Evolutionary conservation across 2,797 vertebrate species (phyloP).

Genomic region (Microctenopoma lineatum): DNA sequence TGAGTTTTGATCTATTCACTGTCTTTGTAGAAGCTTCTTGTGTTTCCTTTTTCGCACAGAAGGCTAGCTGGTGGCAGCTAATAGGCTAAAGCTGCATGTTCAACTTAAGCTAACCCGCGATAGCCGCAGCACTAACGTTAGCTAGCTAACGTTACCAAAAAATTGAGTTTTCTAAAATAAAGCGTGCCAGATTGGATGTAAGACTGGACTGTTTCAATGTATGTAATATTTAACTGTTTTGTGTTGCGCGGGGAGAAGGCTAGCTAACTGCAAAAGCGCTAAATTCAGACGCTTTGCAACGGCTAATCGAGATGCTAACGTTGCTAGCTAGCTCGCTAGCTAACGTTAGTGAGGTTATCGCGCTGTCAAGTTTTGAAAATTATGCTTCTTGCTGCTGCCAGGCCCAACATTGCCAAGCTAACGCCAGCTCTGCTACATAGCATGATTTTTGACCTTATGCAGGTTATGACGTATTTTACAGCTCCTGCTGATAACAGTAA

Average conservation of each 20-base stretch:
- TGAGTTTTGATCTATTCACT: conserved; percentile 9
- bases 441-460: conserved; percentile 32
- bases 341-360: conserved; percentile 56
- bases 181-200: not conserved
- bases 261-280: not conserved
- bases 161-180: conserved; percentile 26
- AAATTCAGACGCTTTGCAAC: conserved; percentile 15
- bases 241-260: rapidly evolving
- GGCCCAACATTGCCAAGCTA: conserved; percentile 63
- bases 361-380: conserved; percentile 71
- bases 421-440: conserved; percentile 26
- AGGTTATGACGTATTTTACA: conserved; percentile 5
- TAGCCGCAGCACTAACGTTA: conserved; percentile 55
- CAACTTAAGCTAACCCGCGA: conserved; percentile 72
- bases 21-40: conserved; percentile 24
- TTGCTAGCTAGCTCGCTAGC: conserved; percentile 47
- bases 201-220: rapidly evolving
- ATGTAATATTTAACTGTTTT: too few species aligned
- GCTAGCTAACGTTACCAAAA: conserved; percentile 37
- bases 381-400: conserved; percentile 47
- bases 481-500: conserved; percentile 2
- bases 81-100: conserved; percentile 52
- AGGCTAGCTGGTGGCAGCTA: conserved; percentile 44
- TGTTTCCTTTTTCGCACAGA: conserved; percentile 38
- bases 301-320: conserved; percentile 51